Evolutionary conservation across 2,888 invertebrate species (phyloP), one percentile per base, ranked within the genome.

Genomic region (Nowickia ferox): DNA sequence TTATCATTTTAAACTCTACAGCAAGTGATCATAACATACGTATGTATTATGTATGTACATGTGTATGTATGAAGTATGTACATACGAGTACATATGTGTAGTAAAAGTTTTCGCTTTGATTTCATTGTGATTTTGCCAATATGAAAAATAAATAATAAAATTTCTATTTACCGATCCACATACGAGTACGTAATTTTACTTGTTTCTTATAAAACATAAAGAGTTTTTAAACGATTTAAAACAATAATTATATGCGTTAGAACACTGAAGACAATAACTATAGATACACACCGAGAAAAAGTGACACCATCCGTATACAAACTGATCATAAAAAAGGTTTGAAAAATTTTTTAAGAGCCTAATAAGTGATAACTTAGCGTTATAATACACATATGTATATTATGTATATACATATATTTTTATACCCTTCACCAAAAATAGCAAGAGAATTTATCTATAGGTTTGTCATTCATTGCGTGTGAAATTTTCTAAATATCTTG

Each of bases 181-280:
- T 42, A 57, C n/a, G n/a, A n/a, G n/a, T n/a, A n/a, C 10, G 55
- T 22, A 44, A 9, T 46, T 48, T 59, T 59, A 44, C 0, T 46
- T 59, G 57, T 72, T 59, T 72, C n/a, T 46, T 38, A 59, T 17
- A 46, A 38, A 46, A 72, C 38, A 57, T 30, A 72, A 59, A 46
- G 51, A 38, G 38, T 11, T 48, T 59, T 72, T 46, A 59, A 59
- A 17, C 30, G 59, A 46, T 46, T 72, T 30, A 9, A 55, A 71
- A 10, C 17, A 10, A 1, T 69, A 13, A 9, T 11, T 19, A 55
- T 22, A 22, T 22, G 55, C 40, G 38, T 40, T n/a, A 48, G 30
- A 9, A 40, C 68, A 68, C 40, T 68, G 40, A 5, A 38, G 17
- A 13, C 4, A 9, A 68, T 68, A 68, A 40, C 17, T 51, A 68